Conservation (phyloP, 2,888 invertebrate species). For the Cheilosia impressa region DNA sequence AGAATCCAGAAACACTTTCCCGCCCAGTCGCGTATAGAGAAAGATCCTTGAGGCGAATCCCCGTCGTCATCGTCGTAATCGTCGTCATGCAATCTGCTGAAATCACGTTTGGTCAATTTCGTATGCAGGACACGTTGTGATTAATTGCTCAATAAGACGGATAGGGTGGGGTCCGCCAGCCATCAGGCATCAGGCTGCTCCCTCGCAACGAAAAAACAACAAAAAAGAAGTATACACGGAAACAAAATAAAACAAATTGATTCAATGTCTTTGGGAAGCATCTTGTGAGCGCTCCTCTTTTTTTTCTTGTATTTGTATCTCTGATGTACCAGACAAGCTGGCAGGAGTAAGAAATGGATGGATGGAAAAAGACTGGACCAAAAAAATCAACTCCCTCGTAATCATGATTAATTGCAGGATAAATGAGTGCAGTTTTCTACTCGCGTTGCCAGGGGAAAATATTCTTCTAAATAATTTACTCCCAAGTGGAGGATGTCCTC, state of each 20-base stretch:
- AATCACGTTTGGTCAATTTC: slow-evolving; percentile 79
- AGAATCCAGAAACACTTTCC: slow-evolving; percentile 61
- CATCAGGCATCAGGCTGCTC: slow-evolving; percentile 1
- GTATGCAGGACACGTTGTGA: slow-evolving; percentile 80
- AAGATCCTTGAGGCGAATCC: slow-evolving; percentile 56
- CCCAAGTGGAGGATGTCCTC: slow-evolving; percentile 62
- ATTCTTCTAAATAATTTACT: slow-evolving; percentile 80
- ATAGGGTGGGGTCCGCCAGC: slow-evolving; percentile 30
- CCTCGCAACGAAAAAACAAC: slow-evolving; percentile 28
- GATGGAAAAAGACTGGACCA: slow-evolving; percentile 35
- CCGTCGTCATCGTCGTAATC: slow-evolving; percentile 72
- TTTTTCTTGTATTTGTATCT: slow-evolving; percentile 18
- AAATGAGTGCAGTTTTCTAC: slow-evolving; percentile 80
- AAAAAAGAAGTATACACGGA: slow-evolving; percentile 20
- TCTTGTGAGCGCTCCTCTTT: slow-evolving; percentile 18
- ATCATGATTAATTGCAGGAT: slow-evolving; percentile 83
- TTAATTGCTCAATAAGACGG: slow-evolving; percentile 79
- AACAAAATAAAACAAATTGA: slow-evolving; percentile 75
- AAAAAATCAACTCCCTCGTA: slow-evolving; percentile 77
- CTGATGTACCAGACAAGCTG: slow-evolving; percentile 69
- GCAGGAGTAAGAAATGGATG: slow-evolving; percentile 63
- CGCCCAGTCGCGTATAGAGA: slow-evolving; percentile 54
- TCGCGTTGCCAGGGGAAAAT: slow-evolving; percentile 56
- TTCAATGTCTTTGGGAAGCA: slow-evolving; percentile 73
- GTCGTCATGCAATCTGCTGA: slow-evolving; percentile 75